Base-by-base conservation (phyloP, 2,797 vertebrate species). In the Phoebastria nigripes region DNA sequence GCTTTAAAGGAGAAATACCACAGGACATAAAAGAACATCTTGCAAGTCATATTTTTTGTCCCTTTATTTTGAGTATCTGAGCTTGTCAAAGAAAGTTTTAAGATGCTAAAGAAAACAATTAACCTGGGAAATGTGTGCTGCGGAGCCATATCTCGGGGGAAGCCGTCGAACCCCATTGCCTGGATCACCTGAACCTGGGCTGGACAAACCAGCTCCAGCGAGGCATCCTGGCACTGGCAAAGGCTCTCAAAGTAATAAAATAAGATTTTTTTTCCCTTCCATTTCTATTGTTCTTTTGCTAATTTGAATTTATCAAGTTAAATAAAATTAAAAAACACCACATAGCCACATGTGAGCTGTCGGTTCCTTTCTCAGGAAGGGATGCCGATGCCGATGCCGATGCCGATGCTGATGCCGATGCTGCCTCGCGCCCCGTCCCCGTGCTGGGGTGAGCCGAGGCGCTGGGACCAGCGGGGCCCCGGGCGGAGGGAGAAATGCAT, bases 1-100 rank as follows among this genome's bases (percentile, higher is more conserved):
- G 8, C 12, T 33, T 15, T 18, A 13, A 24, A 65, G 35, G 29
- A 52, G n/a, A 44, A 56, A 9, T 31, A 25, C 58, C 51, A 11
- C 41, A 8, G 82, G 66, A 56, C 39, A 52, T 28, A 16, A 78
- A 78, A 59, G 20, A 73, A 13, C 52, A 14, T 8, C 37, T 25
- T 11, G 11, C 10, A 41, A 65, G 37, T 39, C 0, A 0, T n/a
- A 2, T 1, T 51, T 77, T 52, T 59, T 21, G 4, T 26, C 19
- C n/a, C 29, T 49, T 66, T 41, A 9, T 51, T 78, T 49, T 20
- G 37, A 39, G 6, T 6, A 11, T 13, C 46, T 26, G 31, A 63
- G 41, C 41, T 28, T 20, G 3, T 17, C 7, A 22, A 41, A 37
- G 3, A 5, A 66, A 70, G 59, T 54, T 90, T 62, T 5, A 21